Conservation (phyloP, 1,140 invertebrate species). For the Heliconius hewitsoni region DNA sequence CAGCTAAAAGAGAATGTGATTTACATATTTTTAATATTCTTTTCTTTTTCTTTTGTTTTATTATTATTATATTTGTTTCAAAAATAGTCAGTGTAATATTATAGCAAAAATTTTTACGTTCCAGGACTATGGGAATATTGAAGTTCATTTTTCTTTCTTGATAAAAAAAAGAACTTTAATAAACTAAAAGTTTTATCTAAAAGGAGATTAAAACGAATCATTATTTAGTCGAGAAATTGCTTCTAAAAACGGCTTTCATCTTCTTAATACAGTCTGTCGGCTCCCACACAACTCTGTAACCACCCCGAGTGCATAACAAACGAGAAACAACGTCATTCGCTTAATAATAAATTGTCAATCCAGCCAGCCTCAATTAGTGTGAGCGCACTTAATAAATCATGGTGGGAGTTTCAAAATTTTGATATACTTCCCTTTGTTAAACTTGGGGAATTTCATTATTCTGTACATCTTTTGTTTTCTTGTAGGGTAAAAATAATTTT, state of each 20-base stretch:
- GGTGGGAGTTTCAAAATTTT: constrained; percentile 26
- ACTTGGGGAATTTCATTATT: not conserved
- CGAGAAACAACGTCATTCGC: constrained; percentile 21
- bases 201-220: constrained; percentile 35
- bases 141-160: too few relatives aligned
- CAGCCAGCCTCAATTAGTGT: constrained; percentile 32
- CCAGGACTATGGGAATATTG: too few relatives aligned
- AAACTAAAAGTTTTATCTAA: not conserved
- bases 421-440: not conserved
- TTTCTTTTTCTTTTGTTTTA: too few relatives aligned
- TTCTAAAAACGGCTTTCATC: constrained; percentile 66
- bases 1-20: too few relatives aligned
- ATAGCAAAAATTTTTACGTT: too few relatives aligned
- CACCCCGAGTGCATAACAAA: constrained; percentile 36
- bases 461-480: not conserved
- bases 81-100: too few relatives aligned
- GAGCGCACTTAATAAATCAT: constrained; percentile 34
- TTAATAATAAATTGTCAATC: constrained; percentile 41
- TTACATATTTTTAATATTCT: too few relatives aligned
- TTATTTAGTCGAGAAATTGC: constrained; percentile 45
- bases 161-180: not conserved
- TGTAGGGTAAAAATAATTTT: too few relatives aligned
- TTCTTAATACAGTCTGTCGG: constrained; percentile 59
- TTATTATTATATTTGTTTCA: too few relatives aligned
- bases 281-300: constrained; percentile 54